These are phyloP conservation scores for Ceuthmochares aereus DNA, from an alignment of 2,113 vertebrate species.

Conservation along the genomic window DNA sequence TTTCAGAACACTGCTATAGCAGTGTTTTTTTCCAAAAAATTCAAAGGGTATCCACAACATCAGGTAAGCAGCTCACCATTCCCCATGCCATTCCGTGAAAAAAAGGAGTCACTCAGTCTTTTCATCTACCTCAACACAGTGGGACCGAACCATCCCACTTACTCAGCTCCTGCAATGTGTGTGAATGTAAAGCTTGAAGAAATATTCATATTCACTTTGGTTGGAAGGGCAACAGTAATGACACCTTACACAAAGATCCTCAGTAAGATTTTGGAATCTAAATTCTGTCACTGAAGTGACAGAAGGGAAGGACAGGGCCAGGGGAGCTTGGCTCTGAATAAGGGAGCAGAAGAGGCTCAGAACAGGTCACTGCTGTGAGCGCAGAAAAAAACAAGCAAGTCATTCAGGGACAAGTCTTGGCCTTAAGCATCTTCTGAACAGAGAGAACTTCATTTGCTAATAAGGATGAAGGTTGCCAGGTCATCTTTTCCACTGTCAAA, in stretches of 20 bases:
- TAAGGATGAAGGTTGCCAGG: neutral
- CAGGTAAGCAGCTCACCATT: neutral
- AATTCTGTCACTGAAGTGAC: neutral
- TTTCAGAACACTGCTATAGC: neutral
- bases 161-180: accelerated
- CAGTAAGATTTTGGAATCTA: neutral
- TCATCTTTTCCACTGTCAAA: neutral
- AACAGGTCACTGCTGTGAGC: neutral
- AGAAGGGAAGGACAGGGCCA: neutral
- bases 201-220: neutral
- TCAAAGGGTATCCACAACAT: neutral
- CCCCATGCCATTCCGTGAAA: neutral
- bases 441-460: neutral
- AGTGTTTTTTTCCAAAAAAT: neutral
- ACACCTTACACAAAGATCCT: neutral
- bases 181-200: no score
- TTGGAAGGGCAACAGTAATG: neutral
- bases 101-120: neutral
- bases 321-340: neutral
- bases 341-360: neutral
- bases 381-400: neutral
- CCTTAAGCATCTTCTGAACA: neutral
- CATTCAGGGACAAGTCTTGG: neutral
- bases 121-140: neutral
- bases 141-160: neutral